Conservation (phyloP, 2,113 vertebrate species). For the Oncorhynchus keta region DNA sequence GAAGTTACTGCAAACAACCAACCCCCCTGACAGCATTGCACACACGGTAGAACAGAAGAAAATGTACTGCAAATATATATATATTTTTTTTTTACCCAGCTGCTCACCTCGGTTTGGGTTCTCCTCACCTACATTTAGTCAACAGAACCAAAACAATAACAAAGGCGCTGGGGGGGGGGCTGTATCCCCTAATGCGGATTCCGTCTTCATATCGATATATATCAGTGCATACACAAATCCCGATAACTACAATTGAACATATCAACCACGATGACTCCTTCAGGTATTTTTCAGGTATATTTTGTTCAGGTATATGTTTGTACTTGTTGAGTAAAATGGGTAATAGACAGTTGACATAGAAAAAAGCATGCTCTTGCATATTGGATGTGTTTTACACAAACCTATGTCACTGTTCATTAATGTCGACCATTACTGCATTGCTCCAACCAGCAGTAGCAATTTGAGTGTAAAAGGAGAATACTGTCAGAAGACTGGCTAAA, state of each 20-base stretch:
- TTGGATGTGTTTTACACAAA: slow-evolving; percentile 64
- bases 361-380: slow-evolving; percentile 73
- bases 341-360: slow-evolving; percentile 63
- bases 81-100: too few relatives aligned
- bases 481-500: slow-evolving; percentile 29
- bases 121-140: too few relatives aligned
- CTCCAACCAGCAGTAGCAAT: slow-evolving; percentile 59
- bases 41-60: too few relatives aligned
- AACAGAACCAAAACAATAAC: too few relatives aligned
- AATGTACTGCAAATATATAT: too few relatives aligned
- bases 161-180: too few relatives aligned
- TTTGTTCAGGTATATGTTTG: slow-evolving; percentile 29
- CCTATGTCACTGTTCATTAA: slow-evolving; percentile 55
- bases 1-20: neutral
- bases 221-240: slow-evolving; percentile 50
- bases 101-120: too few relatives aligned
- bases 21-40: too few relatives aligned
- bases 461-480: slow-evolving; percentile 29
- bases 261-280: too few relatives aligned
- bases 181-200: too few relatives aligned
- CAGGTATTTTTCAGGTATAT: slow-evolving; percentile 29
- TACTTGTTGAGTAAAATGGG: slow-evolving; percentile 39
- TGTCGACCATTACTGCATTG: slow-evolving; percentile 59
- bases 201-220: slow-evolving; percentile 20
- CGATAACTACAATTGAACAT: slow-evolving; percentile 40